These are phyloP conservation scores for Sanderia malayensis DNA, from an alignment of 30 jellyfish, hydroid and myxozoan genomes.

Conservation along the genomic window DNA sequence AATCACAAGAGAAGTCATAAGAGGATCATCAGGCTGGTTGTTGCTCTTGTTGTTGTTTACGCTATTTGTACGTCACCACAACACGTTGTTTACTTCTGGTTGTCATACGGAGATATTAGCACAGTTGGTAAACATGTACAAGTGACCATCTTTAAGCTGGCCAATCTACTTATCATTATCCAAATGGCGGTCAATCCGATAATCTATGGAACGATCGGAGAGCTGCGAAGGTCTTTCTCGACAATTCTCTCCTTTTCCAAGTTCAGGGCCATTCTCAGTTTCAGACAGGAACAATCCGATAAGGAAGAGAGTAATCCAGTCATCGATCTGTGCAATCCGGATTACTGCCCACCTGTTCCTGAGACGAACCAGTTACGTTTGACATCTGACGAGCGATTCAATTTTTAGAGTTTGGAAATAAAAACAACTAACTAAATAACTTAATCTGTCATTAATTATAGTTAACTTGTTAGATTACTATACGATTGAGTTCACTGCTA, in stretches of 20 bases:
- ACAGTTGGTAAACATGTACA: neutral
- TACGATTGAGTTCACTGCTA: too few species aligned
- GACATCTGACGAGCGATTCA: too few species aligned
- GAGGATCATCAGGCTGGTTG: conserved; percentile 28
- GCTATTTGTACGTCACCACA: conserved; percentile 56
- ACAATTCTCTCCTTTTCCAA: neutral
- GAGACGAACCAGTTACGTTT: too few species aligned
- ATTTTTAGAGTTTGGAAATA: too few species aligned
- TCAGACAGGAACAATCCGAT: neutral
- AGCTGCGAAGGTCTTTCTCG: conserved; percentile 13
- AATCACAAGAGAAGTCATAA: conserved; percentile 15
- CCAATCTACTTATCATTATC: conserved; percentile 26
- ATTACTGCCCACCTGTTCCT: neutral
- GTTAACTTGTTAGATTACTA: too few species aligned
- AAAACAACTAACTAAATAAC: too few species aligned
- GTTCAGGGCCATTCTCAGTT: conserved; percentile 3
- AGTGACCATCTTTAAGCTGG: conserved; percentile 7
- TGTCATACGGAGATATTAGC: conserved; percentile 23
- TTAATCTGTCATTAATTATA: too few species aligned
- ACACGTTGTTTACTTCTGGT: conserved; percentile 49
- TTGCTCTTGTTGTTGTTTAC: conserved; percentile 41
- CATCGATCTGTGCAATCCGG: neutral
- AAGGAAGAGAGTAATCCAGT: neutral
- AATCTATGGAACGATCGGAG: conserved; percentile 55
- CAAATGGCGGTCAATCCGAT: conserved; percentile 57